Percentiles rank a stretch among this genome's conserved stretches.
Evolutionary conservation across 2,113 vertebrate species (phyloP).

Genomic region (Cariama cristata): DNA sequence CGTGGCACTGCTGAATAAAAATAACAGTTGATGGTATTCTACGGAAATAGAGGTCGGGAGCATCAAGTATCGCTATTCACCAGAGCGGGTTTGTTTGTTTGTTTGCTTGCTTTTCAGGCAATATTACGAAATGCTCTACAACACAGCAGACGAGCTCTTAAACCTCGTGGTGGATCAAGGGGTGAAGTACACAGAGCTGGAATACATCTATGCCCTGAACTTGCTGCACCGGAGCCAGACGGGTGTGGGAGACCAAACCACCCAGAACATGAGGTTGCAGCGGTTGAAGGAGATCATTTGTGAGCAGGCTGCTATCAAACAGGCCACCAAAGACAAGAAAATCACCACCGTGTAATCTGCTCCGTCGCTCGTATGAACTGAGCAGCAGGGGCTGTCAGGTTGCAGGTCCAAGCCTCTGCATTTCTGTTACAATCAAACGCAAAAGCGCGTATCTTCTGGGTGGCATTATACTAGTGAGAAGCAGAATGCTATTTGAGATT

Average conservation of each 20-base stretch:
- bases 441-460: neutral
- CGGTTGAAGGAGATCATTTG: slow-evolving; percentile 98
- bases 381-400: neutral
- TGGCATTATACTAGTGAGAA: neutral
- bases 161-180: slow-evolving; percentile 99
- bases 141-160: slow-evolving; percentile 93
- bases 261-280: slow-evolving; percentile 93
- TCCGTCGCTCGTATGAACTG: rapidly evolving
- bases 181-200: slow-evolving; percentile 96
- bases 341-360: slow-evolving; percentile 90
- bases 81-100: neutral
- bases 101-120: slow-evolving; percentile 77
- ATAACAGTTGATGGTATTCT: rapidly evolving
- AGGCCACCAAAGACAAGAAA: slow-evolving; percentile 99
- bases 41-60: neutral
- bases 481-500: neutral
- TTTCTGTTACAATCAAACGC: neutral
- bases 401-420: neutral
- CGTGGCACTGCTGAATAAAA: neutral
- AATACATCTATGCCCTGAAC: slow-evolving; percentile 95
- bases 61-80: rapidly evolving
- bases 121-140: slow-evolving; percentile 99
- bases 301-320: slow-evolving; percentile 97
- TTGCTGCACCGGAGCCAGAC: slow-evolving; percentile 97
- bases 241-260: slow-evolving; percentile 92